Evolutionary conservation across 2,797 vertebrate genomes (phyloP), one percentile per base, ranked within the genome.

Genomic region (Muscicapa comitata): DNA sequence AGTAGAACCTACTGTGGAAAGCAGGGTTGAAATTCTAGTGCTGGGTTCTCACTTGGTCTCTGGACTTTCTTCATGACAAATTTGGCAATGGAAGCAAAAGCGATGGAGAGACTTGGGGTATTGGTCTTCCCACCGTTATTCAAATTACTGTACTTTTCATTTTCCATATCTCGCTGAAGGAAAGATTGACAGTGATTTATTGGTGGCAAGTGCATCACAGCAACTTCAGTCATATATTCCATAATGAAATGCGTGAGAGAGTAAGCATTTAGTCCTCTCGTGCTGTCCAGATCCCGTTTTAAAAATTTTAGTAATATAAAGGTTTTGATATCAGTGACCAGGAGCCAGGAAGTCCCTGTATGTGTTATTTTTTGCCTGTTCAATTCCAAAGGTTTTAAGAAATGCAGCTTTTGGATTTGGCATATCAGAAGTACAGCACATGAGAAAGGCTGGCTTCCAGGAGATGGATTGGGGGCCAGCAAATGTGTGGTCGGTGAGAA

Each of bases 201-300:
- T 96, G 94, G 90, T 96, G 90, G 54, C 65, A 78, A 65, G 84
- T 70, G 73, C 92, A 93, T 97, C 95, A 88, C 54, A 82, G 58
- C 74, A 82, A 51, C 55, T 92, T 58, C 82, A 96, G 94, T 98
- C 98, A 98, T 95, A 96, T 58, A 96, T 98, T 98, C 98, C 98
- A 73, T 83, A 96, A 72, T 76, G 57, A 77, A 93, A 94, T 80
- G 80, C 31, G 1, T 88, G 94, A 96, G 88, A 96, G 55, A 93
- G 59, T 79, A 66, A 93, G 94, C 82, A 28, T 29, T 94, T 94
- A 82, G 73, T 96, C 89, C 70, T 91, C 74, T 68, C 0, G 0
- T 13, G 25, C 86, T n/a, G 7, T 82, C 91, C 45, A 92, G 77
- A 96, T 85, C 61, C 78, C 21, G 2, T 38, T 72, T 58, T 31